These are phyloP conservation scores for Clarias batrachus DNA, from an alignment of 2,113 vertebrate genomes.

Conservation along the genomic window DNA sequence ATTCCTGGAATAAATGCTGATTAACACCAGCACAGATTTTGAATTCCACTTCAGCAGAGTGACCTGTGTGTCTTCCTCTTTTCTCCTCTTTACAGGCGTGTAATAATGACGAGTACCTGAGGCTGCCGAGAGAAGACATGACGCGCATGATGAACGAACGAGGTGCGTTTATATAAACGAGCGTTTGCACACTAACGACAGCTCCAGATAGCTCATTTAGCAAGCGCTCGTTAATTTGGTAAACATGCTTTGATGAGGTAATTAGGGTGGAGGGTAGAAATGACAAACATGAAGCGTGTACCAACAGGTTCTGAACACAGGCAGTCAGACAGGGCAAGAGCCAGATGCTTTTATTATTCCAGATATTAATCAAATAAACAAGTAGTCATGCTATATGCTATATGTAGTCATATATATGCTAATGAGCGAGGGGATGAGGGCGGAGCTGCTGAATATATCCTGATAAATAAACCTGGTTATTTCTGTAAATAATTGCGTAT, in stretches of 20 bases:
- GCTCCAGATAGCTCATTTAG: not conserved
- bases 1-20: not conserved
- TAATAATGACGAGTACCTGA: conserved; percentile 79
- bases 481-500: not conserved
- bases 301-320: not conserved
- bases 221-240: not conserved
- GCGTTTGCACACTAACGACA: not conserved
- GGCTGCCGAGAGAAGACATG: conserved; percentile 74
- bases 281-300: not conserved
- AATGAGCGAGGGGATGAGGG: not conserved
- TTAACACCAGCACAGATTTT: not conserved
- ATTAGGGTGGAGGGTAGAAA: not conserved
- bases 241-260: not conserved
- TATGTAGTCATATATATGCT: too few relatives aligned
- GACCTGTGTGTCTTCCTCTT: not conserved
- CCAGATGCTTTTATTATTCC: not conserved
- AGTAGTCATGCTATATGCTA: not conserved
- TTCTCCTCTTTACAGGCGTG: conserved; percentile 68
- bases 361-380: not conserved
- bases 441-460: not conserved
- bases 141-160: conserved; percentile 64
- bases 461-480: not conserved
- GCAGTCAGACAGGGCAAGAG: too few relatives aligned
- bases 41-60: not conserved
- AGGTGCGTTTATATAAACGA: conserved; percentile 47